phyloP scores from a whole-genome alignment of 2,888 invertebrate species.

The Dexiosoma caninum region DNA sequence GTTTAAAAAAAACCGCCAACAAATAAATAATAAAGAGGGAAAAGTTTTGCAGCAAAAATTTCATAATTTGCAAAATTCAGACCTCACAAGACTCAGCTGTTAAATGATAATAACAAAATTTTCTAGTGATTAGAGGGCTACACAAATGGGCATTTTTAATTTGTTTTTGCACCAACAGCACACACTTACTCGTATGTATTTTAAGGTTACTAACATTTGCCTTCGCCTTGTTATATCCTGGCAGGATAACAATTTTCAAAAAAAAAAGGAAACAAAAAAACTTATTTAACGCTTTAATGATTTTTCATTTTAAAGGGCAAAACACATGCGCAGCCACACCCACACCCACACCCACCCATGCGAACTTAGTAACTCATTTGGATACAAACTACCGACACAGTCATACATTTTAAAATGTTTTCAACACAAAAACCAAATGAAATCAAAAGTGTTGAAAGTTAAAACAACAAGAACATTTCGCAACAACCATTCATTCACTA shows the following conservation, averaged over 20 bases:
- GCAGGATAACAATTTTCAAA: neutral
- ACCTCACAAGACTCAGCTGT: conserved; percentile 39
- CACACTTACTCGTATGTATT: neutral
- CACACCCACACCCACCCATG: neutral
- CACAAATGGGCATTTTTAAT: too few species aligned
- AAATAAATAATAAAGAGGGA: too few species aligned
- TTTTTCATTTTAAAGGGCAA: conserved; percentile 45
- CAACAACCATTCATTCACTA: conserved; percentile 10
- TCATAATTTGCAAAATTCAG: neutral
- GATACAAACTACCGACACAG: neutral
- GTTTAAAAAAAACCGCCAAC: too few species aligned
- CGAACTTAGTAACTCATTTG: neutral
- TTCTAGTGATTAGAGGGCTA: too few species aligned
- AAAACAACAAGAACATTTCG: conserved; percentile 44
- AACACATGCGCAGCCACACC: neutral
- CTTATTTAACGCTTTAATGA: conserved; percentile 60
- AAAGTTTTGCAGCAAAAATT: too few species aligned
- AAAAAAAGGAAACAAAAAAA: too few species aligned
- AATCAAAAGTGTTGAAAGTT: conserved; percentile 62
- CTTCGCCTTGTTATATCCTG: too few species aligned
- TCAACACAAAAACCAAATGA: conserved; percentile 52
- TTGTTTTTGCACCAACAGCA: neutral
- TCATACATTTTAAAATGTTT: conserved; percentile 5
- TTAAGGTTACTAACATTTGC: too few species aligned
- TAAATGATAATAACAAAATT: conserved; percentile 39